phyloP scores from a whole-genome alignment of 2,113 vertebrate genomes.

The Actenoides lindsayi region DNA sequence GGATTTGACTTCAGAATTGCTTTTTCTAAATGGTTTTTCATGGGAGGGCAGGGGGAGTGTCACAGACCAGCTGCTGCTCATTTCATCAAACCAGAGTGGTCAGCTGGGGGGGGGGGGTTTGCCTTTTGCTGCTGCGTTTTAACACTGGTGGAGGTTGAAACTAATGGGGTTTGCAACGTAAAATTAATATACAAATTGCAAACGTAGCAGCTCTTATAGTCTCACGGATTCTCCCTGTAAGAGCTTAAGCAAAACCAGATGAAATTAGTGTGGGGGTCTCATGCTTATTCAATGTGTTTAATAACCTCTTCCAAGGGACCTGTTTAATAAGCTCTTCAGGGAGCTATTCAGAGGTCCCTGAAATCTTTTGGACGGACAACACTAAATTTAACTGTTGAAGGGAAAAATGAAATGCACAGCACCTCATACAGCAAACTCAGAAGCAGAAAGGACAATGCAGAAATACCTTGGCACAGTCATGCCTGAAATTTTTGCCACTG shows the following conservation, averaged over 20 bases:
- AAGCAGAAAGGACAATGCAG: fast-evolving
- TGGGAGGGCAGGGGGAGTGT: fast-evolving
- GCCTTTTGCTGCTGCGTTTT: not conserved
- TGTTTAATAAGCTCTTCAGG: too few species aligned
- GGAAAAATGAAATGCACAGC: not conserved
- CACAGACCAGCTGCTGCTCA: not conserved
- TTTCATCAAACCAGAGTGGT: not conserved
- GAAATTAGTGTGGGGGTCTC: not conserved
- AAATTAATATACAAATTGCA: not conserved
- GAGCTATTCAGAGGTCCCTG: not conserved
- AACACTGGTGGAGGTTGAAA: not conserved
- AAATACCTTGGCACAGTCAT: not conserved
- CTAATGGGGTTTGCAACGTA: not conserved
- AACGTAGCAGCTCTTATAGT: not conserved
- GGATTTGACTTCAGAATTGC: not conserved
- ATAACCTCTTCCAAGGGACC: too few species aligned
- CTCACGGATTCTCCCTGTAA: not conserved
- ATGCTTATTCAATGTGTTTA: not conserved
- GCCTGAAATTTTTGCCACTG: not conserved
- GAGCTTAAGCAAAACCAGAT: not conserved
- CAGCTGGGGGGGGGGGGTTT: fast-evolving
- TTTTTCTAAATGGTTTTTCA: not conserved
- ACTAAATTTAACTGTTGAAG: not conserved
- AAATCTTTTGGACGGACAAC: not conserved
- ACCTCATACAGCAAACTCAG: not conserved